Evolutionary conservation across 2,888 invertebrate species (phyloP).

Genomic region (Scelioninae gen. 2): DNA sequence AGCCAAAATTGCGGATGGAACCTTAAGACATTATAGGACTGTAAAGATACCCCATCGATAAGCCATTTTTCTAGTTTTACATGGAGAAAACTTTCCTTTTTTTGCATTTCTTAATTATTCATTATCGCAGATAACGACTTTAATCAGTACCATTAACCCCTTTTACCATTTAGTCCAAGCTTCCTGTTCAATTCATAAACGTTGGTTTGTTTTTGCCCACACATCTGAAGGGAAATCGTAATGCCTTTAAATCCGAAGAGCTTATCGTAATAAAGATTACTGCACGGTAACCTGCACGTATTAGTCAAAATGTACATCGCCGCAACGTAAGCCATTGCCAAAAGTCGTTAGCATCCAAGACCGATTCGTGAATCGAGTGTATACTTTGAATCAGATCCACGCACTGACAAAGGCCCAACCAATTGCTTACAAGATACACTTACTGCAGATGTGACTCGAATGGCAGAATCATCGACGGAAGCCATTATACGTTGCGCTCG

Average conservation of each 20-base stretch:
- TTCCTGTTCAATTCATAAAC: slow-evolving; percentile 23
- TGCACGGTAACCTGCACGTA: slow-evolving; percentile 31
- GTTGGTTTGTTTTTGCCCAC: slow-evolving; percentile 22
- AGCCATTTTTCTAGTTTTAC: too few species aligned
- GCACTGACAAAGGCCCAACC: slow-evolving; percentile 27
- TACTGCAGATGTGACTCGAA: slow-evolving; percentile 38
- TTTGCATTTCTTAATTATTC: too few species aligned
- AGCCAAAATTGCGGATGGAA: too few species aligned
- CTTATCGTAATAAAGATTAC: slow-evolving; percentile 58
- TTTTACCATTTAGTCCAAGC: slow-evolving; percentile 23
- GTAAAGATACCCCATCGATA: too few species aligned
- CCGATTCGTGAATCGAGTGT: slow-evolving; percentile 35
- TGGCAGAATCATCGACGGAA: slow-evolving; percentile 1
- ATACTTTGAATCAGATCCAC: slow-evolving; percentile 25
- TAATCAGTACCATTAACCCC: too few species aligned
- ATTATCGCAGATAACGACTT: too few species aligned
- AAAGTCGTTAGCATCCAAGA: slow-evolving; percentile 33
- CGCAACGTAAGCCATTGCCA: slow-evolving; percentile 39
- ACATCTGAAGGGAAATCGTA: slow-evolving; percentile 34
- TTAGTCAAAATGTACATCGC: slow-evolving; percentile 40
- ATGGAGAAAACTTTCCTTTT: too few species aligned
- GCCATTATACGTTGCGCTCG: slow-evolving; percentile 8
- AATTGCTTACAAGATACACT: slow-evolving; percentile 29
- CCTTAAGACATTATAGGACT: too few species aligned
- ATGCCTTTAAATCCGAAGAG: slow-evolving; percentile 41